These are phyloP conservation scores for Aeoliscus strigatus DNA, from an alignment of 2,797 vertebrate species.

Conservation along the genomic window DNA sequence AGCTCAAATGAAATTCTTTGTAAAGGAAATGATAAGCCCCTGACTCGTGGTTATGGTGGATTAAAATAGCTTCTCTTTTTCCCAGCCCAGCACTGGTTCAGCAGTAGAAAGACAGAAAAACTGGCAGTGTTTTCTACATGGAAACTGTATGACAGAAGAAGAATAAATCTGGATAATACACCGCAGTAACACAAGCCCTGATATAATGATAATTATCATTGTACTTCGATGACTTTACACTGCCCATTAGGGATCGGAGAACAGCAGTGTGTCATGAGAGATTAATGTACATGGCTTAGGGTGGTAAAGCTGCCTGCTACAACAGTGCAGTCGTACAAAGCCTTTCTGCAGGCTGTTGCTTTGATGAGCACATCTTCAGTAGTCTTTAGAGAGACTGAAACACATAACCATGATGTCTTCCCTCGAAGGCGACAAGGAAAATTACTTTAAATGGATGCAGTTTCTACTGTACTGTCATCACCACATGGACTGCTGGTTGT, in stretches of 20 bases:
- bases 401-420: background rate
- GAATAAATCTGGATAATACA: constrained; percentile 14
- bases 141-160: constrained; percentile 8
- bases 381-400: constrained; percentile 4
- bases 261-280: constrained; percentile 11
- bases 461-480: constrained; percentile 3
- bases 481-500: background rate
- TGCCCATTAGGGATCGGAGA: constrained; percentile 27
- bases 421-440: background rate
- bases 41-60: too few relatives aligned
- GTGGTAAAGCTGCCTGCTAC: constrained; percentile 19
- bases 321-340: constrained; percentile 19
- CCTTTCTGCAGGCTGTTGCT: constrained; percentile 27
- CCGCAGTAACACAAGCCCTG: constrained; percentile 5
- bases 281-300: constrained; percentile 23
- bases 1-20: too few relatives aligned
- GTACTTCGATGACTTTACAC: constrained; percentile 14
- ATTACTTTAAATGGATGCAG: constrained; percentile 3
- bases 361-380: constrained; percentile 22
- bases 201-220: constrained; percentile 36
- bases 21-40: too few relatives aligned
- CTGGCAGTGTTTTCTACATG: constrained; percentile 12
- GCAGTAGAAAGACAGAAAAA: too few relatives aligned
- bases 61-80: too few relatives aligned
- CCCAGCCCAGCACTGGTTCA: too few relatives aligned